phyloP scores from a whole-genome alignment of 2,797 vertebrate genomes.

The Cyprinodon diabolis region DNA sequence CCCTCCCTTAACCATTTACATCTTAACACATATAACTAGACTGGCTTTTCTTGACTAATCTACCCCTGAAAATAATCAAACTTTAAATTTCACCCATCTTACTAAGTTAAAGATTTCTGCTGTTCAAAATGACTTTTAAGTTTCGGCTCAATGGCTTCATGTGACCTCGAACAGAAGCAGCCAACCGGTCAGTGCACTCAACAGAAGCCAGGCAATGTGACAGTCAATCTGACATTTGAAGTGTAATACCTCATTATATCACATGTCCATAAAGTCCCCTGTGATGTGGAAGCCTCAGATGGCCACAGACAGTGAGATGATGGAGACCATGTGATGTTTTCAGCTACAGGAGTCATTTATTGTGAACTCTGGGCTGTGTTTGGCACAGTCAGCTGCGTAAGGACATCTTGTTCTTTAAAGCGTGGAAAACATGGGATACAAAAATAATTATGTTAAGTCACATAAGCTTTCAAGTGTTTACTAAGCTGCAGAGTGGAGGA shows the following conservation, averaged over 20 bases:
- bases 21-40: background rate
- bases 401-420: background rate
- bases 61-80: background rate
- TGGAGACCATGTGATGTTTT: constrained; percentile 39
- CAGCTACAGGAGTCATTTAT: background rate
- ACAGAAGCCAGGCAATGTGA: background rate
- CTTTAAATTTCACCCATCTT: background rate
- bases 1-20: background rate
- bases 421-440: background rate
- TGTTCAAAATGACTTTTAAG: background rate
- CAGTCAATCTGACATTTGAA: background rate
- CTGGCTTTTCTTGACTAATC: background rate
- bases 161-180: background rate
- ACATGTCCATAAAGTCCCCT: background rate
- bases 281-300: background rate
- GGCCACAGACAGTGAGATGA: background rate
- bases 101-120: background rate
- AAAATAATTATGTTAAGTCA: background rate
- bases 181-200: background rate
- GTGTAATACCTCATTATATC: background rate
- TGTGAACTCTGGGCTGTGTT: background rate
- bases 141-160: background rate
- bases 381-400: background rate
- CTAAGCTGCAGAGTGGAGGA: constrained; percentile 47
- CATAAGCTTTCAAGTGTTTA: constrained; percentile 3